Base-by-base conservation (phyloP, 2,888 invertebrate genomes). In the Yponomeuta cagnagella region DNA sequence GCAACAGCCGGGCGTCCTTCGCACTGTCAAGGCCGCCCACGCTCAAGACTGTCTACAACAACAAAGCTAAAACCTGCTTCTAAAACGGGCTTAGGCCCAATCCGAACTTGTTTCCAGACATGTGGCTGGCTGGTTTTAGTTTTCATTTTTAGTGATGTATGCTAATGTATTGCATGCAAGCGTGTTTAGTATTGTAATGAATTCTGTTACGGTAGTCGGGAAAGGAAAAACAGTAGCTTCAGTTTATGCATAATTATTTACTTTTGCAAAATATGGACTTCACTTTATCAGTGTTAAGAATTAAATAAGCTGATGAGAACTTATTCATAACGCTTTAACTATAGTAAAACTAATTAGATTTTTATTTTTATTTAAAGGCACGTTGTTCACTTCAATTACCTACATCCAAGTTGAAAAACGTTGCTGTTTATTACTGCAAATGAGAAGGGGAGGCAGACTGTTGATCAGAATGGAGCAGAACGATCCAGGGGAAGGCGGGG, bases 21-120 rank as follows among this genome's bases (percentile, higher is more conserved):
- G 78, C 77, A 72, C 79, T 82, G 84, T 87, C 89, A 89, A 90
- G 90, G 90, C 86, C 89, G 85, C 84, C 87, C 82, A 87, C 88
- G 82, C 84, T 58, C 31, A 58, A 48, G 30, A 33, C 31, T 43
- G 78, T 76, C 79, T 78, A 77, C 77, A 63, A 70, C 63, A 63
- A 37, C 37, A 76, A 79, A 76, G 75, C 76, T 77, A 80, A 84
- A 86, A 84, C 83, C 80, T 86, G 80, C 80, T 77, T 77, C 77
- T 69, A 77, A 72, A 72, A 58, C 73, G 71, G 67, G 52, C 52
- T 58, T 58, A 58, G 52, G 15, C 52, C 52, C 15, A 58, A 58
- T 58, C 15, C 15, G 15, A 15, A 58, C 52, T 15, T 12, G 52
- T 58, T 58, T 12, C 52, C 15, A 58, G 52, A 15, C 52, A 4